A percentile compares a stretch with the other conserved stretches of the same genome.
These are phyloP conservation scores for Cosmopolites sordidus DNA, from an alignment of 2,888 invertebrate genomes.

Conservation along the genomic window DNA sequence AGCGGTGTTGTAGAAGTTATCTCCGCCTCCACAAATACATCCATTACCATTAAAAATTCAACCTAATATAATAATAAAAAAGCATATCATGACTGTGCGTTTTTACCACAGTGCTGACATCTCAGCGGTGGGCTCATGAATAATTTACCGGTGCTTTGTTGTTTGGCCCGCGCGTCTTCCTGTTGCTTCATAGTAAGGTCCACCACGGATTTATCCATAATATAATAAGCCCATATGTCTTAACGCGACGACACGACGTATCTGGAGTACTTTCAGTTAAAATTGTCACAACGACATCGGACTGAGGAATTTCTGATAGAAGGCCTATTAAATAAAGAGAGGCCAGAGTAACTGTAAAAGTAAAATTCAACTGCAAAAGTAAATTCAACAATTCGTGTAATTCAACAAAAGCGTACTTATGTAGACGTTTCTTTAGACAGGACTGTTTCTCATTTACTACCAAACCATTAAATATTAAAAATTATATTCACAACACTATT, in stretches of 20 bases:
- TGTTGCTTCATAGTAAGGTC: slow-evolving; percentile 25
- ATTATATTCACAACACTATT: too few species aligned
- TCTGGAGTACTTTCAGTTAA: slow-evolving; percentile 26
- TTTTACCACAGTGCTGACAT: slow-evolving; percentile 26
- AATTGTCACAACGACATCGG: slow-evolving; percentile 17
- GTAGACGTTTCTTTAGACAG: too few species aligned
- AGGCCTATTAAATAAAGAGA: slow-evolving; percentile 11
- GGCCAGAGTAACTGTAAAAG: background rate
- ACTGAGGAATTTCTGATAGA: slow-evolving; percentile 8
- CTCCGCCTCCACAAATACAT: background rate
- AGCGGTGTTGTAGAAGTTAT: background rate
- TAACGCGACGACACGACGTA: slow-evolving; percentile 30
- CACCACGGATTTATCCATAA: slow-evolving; percentile 31
- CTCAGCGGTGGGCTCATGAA: slow-evolving; percentile 28
- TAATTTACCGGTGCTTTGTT: slow-evolving; percentile 25
- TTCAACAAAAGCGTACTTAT: too few species aligned
- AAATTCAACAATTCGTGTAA: too few species aligned
- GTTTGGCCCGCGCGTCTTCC: slow-evolving; percentile 27
- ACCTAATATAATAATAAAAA: slow-evolving; percentile 17
- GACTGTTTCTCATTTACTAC: too few species aligned
- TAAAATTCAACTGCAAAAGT: too few species aligned
- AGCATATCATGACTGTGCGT: slow-evolving; percentile 17
- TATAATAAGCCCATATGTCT: slow-evolving; percentile 34
- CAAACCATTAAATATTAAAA: too few species aligned
- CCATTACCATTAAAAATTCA: slow-evolving; percentile 2